Base-by-base conservation (phyloP, 1,140 invertebrate species). In the Ganaspis sp. region DNA sequence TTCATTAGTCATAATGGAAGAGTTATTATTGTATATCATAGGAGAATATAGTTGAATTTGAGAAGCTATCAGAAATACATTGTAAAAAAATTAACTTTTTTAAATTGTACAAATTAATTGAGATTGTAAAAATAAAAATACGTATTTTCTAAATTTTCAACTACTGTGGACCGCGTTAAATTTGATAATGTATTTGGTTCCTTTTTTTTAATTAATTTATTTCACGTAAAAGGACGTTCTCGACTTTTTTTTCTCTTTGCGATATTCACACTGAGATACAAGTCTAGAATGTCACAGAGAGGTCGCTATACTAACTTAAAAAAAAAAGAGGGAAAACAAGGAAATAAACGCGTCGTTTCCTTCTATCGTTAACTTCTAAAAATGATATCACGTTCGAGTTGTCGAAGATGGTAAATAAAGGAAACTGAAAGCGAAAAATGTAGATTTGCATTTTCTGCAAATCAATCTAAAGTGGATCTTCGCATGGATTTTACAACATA, bases 91-190 rank as follows among this genome's bases (percentile, higher is more conserved):
- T 88, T 81, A 88, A 88, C 75, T 83, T 78, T 79, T 87, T 82
- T 77, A 81, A n/a, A n/a, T 84, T 77, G 77, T 86, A 73, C n/a
- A n/a, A n/a, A n/a, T n/a, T n/a, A n/a, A n/a, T 83, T 45, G 4
- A 45, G 78, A 80, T 86, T 82, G 81, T 82, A 89, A 90, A 88
- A 88, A 90, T 89, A 87, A 90, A 89, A 86, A 85, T 80, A 80
- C 83, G 6, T 70, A 77, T 88, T 83, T 87, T 80, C 77, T 84
- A 86, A 58, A 82, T 84, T 83, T 84, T 81, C 83, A 86, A 88
- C 86, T 87, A 89, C 85, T 84, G 81, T 88, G 86, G 86, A 89
- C 87, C 88, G 74, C 84, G 74, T 84, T 69, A 84, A 84, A 84
- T 85, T 85, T 87, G 82, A 85, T 87, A 58, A 75, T 85, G 70